Conservation (phyloP, 2,797 vertebrate genomes). For the Rhyacichthys aspro region DNA sequence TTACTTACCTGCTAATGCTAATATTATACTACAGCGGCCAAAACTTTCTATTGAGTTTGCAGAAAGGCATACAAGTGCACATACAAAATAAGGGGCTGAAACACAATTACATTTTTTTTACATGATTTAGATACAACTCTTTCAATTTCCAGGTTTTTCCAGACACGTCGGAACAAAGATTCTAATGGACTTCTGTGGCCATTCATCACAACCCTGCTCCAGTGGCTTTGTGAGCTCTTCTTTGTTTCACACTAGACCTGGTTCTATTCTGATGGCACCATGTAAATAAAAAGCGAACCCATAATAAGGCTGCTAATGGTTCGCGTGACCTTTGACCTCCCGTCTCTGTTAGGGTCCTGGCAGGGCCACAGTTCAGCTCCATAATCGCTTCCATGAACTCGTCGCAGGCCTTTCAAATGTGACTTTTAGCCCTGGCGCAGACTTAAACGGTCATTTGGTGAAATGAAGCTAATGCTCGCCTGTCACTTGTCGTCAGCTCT, state of each 20-base stretch:
- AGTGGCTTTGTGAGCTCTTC: slow-evolving; percentile 27
- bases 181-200: background rate
- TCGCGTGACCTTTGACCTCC: slow-evolving; percentile 68
- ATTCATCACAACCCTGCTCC: background rate
- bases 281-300: slow-evolving; percentile 62
- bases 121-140: too few relatives aligned
- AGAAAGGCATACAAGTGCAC: too few relatives aligned
- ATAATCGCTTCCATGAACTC: slow-evolving; percentile 82
- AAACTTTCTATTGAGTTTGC: too few relatives aligned
- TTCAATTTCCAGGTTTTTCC: too few relatives aligned
- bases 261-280: slow-evolving; percentile 32
- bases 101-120: too few relatives aligned
- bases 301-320: slow-evolving; percentile 78
- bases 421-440: slow-evolving; percentile 72
- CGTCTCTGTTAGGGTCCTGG: slow-evolving; percentile 73
- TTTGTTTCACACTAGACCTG: slow-evolving; percentile 28
- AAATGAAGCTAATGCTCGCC: slow-evolving; percentile 76
- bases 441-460: slow-evolving; percentile 79
- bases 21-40: too few relatives aligned
- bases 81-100: too few relatives aligned
- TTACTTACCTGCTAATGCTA: too few relatives aligned
- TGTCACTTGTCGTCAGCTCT: slow-evolving; percentile 83
- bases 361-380: slow-evolving; percentile 71
- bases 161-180: too few relatives aligned
- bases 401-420: slow-evolving; percentile 69